Conservation (phyloP, 2,113 vertebrate genomes). For the Okapia johnstoni region DNA sequence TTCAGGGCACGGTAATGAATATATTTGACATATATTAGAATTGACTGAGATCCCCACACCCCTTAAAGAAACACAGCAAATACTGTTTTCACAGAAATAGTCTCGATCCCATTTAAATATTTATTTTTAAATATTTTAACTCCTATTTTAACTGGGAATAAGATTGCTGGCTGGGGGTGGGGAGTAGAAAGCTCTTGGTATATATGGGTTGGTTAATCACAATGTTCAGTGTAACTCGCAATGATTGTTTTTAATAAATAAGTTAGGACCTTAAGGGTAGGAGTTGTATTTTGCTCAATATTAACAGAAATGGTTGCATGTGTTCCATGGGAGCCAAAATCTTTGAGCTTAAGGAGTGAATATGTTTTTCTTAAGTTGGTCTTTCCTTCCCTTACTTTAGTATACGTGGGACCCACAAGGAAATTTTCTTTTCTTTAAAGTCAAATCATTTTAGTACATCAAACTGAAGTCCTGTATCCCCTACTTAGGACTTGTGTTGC, state of each 20-base stretch:
- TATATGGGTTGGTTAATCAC: too few species aligned
- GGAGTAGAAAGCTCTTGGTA: not conserved
- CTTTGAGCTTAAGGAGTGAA: not conserved
- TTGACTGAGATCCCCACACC: constrained; percentile 48
- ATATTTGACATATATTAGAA: constrained; percentile 77
- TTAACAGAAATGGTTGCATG: not conserved
- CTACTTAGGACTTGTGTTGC: not conserved
- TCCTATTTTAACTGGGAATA: not conserved
- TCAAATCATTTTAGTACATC: not conserved
- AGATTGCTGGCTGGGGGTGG: not conserved
- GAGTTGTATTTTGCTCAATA: not conserved
- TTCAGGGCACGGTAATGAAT: constrained; percentile 77
- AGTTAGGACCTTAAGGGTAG: not conserved
- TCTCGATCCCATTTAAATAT: not conserved
- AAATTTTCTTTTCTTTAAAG: not conserved
- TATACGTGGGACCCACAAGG: too few species aligned
- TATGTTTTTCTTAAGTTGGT: not conserved
- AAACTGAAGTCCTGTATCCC: not conserved
- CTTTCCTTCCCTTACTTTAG: not conserved
- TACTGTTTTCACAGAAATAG: not conserved
- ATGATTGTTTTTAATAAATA: not conserved
- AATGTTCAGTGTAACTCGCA: not conserved
- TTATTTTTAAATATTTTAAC: not conserved
- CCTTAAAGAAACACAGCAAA: not conserved
- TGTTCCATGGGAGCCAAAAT: rapidly evolving